Evolutionary conservation across 1,140 invertebrate genomes (phyloP).

Genomic region (Micrasema longulum): DNA sequence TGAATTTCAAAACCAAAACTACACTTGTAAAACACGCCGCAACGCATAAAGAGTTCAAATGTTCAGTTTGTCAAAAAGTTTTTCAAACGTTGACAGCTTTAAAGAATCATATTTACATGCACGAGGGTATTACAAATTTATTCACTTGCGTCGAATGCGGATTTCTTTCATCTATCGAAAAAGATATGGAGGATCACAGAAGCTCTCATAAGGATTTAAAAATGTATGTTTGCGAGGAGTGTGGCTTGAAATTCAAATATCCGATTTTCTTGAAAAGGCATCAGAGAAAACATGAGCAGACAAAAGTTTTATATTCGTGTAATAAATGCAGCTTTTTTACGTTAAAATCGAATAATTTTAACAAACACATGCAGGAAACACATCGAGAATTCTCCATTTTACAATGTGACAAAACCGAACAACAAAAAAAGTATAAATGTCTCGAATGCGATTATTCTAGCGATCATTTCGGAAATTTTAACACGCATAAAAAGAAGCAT

Average conservation of each 20-base stretch:
- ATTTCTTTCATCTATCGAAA: slow-evolving; percentile 7
- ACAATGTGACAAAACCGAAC: neutral
- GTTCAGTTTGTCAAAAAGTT: neutral
- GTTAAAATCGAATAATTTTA: neutral
- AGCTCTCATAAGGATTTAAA: neutral
- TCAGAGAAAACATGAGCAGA: neutral
- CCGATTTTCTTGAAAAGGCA: slow-evolving; percentile 8
- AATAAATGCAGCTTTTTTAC: slow-evolving; percentile 14
- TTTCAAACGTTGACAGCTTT: slow-evolving; percentile 10
- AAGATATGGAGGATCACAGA: slow-evolving; percentile 14
- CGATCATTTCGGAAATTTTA: neutral
- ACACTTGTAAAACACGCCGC: neutral
- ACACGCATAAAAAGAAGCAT: neutral
- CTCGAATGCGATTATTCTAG: neutral
- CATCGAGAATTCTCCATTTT: neutral
- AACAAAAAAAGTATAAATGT: neutral
- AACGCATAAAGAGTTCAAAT: slow-evolving; percentile 10
- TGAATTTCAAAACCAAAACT: slow-evolving; percentile 4
- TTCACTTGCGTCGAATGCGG: slow-evolving; percentile 6
- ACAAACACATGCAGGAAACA: slow-evolving; percentile 4
- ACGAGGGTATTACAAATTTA: slow-evolving; percentile 6
- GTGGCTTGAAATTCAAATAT: slow-evolving; percentile 8
- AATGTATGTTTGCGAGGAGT: slow-evolving; percentile 20
- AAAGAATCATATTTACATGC: neutral
- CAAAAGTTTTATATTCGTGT: neutral